Percentiles rank a stretch among this genome's conserved stretches.
These are phyloP conservation scores for Leuciscus waleckii DNA, from an alignment of 2,797 vertebrate species.

Conservation along the genomic window DNA sequence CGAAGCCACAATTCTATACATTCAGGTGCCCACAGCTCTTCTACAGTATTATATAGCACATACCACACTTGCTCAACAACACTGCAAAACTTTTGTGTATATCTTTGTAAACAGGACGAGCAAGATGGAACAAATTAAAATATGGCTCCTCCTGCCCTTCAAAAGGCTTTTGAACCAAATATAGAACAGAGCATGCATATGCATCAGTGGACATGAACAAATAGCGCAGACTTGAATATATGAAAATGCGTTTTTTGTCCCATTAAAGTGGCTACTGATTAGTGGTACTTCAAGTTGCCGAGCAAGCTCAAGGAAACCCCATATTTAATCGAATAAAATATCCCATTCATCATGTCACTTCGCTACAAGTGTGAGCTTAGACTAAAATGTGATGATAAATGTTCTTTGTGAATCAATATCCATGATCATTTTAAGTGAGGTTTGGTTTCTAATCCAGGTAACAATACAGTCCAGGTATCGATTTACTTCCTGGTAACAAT, in stretches of 20 bases:
- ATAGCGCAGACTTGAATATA: conserved; percentile 26
- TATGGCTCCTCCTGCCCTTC: conserved; percentile 18
- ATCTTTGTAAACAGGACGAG: background rate
- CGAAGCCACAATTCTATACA: background rate
- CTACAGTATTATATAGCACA: background rate
- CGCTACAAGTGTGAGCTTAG: conserved; percentile 23
- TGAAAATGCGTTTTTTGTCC: conserved; percentile 12
- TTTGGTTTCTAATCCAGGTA: conserved; percentile 24
- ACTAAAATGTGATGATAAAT: conserved; percentile 44
- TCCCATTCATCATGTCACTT: conserved; percentile 42
- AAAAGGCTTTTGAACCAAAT: conserved; percentile 56
- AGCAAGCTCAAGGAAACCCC: conserved; percentile 36
- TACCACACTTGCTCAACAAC: background rate
- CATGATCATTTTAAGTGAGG: background rate
- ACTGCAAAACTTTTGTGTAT: background rate
- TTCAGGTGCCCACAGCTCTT: background rate
- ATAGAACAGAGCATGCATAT: conserved; percentile 32
- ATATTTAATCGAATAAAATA: conserved; percentile 16
- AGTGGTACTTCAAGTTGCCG: background rate
- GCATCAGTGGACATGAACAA: conserved; percentile 45
- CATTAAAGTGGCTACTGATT: background rate
- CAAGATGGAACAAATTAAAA: conserved; percentile 31
- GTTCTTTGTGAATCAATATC: conserved; percentile 37
- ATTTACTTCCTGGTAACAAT: conserved; percentile 22
- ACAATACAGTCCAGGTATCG: background rate